phyloP scores from a whole-genome alignment of 2,113 vertebrate species.

The Marmota monax region DNA sequence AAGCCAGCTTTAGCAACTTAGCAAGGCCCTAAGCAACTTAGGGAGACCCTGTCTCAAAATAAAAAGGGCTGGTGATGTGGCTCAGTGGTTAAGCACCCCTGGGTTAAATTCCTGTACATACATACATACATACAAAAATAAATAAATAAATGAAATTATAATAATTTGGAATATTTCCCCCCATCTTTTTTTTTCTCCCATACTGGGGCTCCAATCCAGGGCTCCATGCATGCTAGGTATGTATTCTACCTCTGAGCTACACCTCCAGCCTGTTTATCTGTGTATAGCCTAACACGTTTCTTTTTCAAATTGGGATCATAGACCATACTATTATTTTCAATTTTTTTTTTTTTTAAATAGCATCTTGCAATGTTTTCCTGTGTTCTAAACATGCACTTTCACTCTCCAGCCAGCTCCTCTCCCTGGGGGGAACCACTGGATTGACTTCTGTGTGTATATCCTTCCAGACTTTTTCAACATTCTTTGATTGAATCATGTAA shows the following conservation, averaged over 20 bases:
- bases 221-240: no score
- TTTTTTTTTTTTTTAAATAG: neutral
- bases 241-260: neutral
- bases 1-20: no score
- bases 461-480: neutral
- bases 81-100: no score
- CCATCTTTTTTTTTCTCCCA: neutral
- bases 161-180: slow-evolving; percentile 2
- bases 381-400: neutral
- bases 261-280: neutral
- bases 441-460: no score
- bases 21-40: no score
- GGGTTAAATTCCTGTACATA: no score
- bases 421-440: neutral
- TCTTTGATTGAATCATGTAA: neutral
- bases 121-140: no score
- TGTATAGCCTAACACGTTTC: neutral
- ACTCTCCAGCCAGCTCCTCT: neutral
- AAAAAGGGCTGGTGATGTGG: no score
- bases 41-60: no score
- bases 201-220: neutral
- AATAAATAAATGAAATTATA: neutral
- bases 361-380: neutral
- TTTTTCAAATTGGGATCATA: neutral
- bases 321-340: neutral